These are phyloP conservation scores for Xiphias gladius DNA, from an alignment of 2,113 vertebrate species.

Conservation along the genomic window DNA sequence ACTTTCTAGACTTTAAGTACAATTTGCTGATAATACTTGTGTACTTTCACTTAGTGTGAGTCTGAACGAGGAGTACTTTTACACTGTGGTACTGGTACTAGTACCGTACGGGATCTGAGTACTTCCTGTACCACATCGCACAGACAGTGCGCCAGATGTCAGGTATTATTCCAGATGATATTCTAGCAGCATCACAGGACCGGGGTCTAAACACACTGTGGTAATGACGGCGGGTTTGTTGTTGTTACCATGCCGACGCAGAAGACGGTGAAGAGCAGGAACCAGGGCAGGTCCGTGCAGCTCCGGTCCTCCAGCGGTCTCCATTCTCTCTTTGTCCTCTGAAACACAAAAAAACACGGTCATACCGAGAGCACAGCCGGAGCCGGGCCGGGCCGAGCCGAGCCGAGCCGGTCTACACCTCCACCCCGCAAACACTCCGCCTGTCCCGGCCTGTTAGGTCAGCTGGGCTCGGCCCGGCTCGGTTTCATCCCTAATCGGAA, in stretches of 20 bases:
- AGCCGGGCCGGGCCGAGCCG: conserved; percentile 23
- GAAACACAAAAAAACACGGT: conserved; percentile 62
- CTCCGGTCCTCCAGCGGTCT: conserved; percentile 96
- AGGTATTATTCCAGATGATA: too few relatives aligned
- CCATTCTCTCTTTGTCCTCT: conserved; percentile 98
- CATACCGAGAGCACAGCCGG: conserved; percentile 26
- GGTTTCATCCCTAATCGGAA: not conserved
- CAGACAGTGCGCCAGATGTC: too few relatives aligned
- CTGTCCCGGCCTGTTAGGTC: conserved; percentile 13
- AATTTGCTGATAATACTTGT: too few relatives aligned
- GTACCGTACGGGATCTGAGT: too few relatives aligned
- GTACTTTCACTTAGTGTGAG: too few relatives aligned
- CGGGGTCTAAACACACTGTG: not conserved
- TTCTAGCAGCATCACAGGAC: too few relatives aligned
- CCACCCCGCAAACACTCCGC: not conserved
- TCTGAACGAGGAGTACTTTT: too few relatives aligned
- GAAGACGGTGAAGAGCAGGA: conserved; percentile 94
- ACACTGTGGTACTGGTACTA: too few relatives aligned
- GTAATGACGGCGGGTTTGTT: conserved; percentile 3
- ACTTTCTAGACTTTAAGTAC: too few relatives aligned
- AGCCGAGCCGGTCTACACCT: not conserved
- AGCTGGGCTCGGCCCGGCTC: conserved; percentile 6
- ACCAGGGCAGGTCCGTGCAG: conserved; percentile 98
- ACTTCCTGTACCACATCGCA: too few relatives aligned
- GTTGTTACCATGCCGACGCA: conserved; percentile 95